phyloP scores from a whole-genome alignment of 2,113 vertebrate species.

The Narcine bancroftii region DNA sequence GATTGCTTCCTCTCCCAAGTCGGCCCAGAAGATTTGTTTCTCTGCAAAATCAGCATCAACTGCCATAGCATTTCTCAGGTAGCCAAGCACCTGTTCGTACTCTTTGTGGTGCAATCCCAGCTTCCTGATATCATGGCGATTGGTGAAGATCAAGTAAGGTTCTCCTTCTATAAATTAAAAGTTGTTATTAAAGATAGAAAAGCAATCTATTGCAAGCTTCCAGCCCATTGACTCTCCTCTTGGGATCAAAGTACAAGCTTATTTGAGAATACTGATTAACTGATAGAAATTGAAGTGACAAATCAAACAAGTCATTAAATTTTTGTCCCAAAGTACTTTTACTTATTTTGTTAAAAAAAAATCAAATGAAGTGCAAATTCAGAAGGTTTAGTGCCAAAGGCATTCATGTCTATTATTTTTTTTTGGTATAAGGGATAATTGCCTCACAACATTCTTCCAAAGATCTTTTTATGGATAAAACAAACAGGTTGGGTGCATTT shows the following conservation, averaged over 20 bases:
- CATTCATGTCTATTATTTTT: neutral
- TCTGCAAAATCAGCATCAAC: conserved; percentile 15
- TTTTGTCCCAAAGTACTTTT: neutral
- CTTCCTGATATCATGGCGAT: conserved; percentile 37
- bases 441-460: neutral
- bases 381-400: neutral
- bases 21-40: conserved; percentile 33
- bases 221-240: neutral
- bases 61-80: conserved; percentile 32
- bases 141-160: conserved; percentile 36
- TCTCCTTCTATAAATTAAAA: neutral
- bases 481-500: neutral
- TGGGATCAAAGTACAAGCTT: neutral
- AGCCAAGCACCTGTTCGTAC: conserved; percentile 7
- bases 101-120: conserved; percentile 25
- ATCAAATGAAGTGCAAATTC: neutral
- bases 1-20: conserved; percentile 22
- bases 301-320: neutral
- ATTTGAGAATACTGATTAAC: neutral
- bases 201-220: neutral
- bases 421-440: neutral
- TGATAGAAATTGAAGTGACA: neutral
- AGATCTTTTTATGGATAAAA: neutral
- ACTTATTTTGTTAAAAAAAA: neutral
- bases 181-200: neutral